Conservation (phyloP, 2,797 vertebrate genomes). For the Amphiprion clarkii region DNA sequence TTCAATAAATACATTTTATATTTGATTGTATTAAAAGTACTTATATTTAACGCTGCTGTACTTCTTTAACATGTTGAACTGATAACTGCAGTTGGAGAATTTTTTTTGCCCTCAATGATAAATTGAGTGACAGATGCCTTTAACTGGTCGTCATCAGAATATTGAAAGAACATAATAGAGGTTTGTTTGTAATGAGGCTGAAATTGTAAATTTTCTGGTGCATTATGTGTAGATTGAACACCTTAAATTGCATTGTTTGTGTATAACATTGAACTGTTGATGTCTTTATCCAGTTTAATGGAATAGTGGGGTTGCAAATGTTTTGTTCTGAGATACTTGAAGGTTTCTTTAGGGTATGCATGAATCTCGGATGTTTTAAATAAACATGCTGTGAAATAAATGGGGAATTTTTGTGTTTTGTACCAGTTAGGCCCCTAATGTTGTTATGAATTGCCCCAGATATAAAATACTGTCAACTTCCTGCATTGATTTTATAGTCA, state of each 20-base stretch:
- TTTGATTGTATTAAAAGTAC: not conserved
- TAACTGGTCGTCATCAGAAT: not conserved
- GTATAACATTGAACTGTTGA: not conserved
- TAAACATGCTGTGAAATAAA: too few species aligned
- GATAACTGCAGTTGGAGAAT: not conserved
- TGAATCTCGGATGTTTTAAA: too few species aligned
- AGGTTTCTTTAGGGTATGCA: too few species aligned
- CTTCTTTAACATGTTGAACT: not conserved
- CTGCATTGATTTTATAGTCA: too few species aligned
- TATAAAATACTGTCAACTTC: too few species aligned
- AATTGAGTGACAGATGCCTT: not conserved
- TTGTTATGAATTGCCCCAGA: too few species aligned
- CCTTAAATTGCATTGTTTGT: not conserved
- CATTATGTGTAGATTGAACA: not conserved
- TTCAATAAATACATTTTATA: slow-evolving; percentile 12
- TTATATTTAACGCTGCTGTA: slow-evolving; percentile 4
- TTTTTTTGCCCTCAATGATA: not conserved
- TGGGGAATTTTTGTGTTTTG: too few species aligned
- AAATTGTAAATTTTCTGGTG: not conserved
- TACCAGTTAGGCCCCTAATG: too few species aligned
- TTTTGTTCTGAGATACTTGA: too few species aligned
- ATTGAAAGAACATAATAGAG: not conserved
- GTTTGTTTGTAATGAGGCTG: not conserved
- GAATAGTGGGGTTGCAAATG: not conserved
- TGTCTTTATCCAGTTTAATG: not conserved